A percentile compares a stretch with the other conserved stretches of the same genome.
phyloP scores from a whole-genome alignment of 2,888 invertebrate species.

The Epistrophe grossulariae region DNA sequence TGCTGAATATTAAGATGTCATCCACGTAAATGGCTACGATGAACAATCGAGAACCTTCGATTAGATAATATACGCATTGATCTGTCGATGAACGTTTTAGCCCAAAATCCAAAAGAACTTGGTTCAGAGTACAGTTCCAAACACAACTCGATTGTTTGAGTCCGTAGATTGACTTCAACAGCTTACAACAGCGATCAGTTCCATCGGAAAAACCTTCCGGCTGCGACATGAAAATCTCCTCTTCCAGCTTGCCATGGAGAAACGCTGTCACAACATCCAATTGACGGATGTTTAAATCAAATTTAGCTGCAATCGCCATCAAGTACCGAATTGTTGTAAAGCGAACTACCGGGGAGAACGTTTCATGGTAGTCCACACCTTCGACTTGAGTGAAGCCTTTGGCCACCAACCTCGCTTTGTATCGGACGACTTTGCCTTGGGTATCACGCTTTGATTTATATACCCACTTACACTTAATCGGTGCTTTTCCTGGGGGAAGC shows the following conservation, averaged over 20 bases:
- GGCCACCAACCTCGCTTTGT: conserved; percentile 53
- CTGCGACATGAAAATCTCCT: conserved; percentile 55
- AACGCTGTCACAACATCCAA: conserved; percentile 44
- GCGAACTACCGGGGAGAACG: conserved; percentile 47
- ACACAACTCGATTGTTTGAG: conserved; percentile 60
- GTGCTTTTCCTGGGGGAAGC: conserved; percentile 31
- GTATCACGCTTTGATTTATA: conserved; percentile 44
- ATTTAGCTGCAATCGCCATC: conserved; percentile 56
- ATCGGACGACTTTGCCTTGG: conserved; percentile 32
- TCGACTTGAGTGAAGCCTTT: conserved; percentile 57
- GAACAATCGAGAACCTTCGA: conserved; percentile 21
- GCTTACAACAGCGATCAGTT: conserved; percentile 51
- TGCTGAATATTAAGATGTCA: conserved; percentile 65
- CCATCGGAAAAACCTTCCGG: conserved; percentile 55
- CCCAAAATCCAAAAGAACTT: conserved; percentile 33
- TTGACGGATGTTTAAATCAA: conserved; percentile 41
- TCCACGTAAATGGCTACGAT: conserved; percentile 70
- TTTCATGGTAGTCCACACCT: conserved; percentile 59
- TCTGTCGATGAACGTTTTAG: conserved; percentile 26
- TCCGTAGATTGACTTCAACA: conserved; percentile 57
- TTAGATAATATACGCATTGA: conserved; percentile 36
- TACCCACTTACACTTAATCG: conserved; percentile 35
- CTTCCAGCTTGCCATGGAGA: conserved; percentile 27
- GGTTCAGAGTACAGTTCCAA: conserved; percentile 58
- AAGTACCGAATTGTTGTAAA: conserved; percentile 49